Base-by-base conservation (phyloP, 2,888 invertebrate species). In the Chironomus tentans region DNA sequence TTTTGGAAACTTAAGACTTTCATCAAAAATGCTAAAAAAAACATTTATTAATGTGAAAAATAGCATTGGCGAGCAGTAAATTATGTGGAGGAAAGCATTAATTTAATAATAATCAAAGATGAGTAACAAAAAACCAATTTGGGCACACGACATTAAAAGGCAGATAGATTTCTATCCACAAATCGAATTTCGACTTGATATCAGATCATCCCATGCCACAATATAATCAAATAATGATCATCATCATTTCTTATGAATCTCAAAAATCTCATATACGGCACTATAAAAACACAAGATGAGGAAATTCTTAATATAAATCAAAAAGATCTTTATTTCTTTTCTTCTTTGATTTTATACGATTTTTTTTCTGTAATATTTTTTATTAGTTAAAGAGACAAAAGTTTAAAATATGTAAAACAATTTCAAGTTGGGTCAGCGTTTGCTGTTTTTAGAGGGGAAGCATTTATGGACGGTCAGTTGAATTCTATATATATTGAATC, bases 111-210 rank as follows among this genome's bases (percentile, higher is more conserved):
- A 18, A 21, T 18, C 65, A 22, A n/a, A n/a, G 21, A 65, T 38
- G 13, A 21, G 21, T 21, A 65, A 21, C 21, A 21, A 65, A 65
- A 21, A 21, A 21, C 65, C 18, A 22, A 65, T 65, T 65, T 65
- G 13, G 74, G 74, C 74, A 74, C 74, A 74, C 74, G 74, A 74
- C 74, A 68, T 71, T 15, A 47, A 22, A 65, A 56, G 56, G 18
- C 18, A 56, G 56, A 56, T 56, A 56, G 56, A 56, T 56, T 56
- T 56, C 18, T 38, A 38, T 56, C 15, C 7, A 15, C 56, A 56
- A 56, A 56, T 56, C 56, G 18, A 56, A 56, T 38, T 38, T 38
- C 38, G 38, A 56, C 18, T 56, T 15, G 56, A 56, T 18, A 24
- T 65, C 65, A 24, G 65, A 24, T 65, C 65, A 13, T 65, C 65